These are phyloP conservation scores for Pseudoips prasinana DNA, from an alignment of 2,888 invertebrate genomes.

Conservation along the genomic window DNA sequence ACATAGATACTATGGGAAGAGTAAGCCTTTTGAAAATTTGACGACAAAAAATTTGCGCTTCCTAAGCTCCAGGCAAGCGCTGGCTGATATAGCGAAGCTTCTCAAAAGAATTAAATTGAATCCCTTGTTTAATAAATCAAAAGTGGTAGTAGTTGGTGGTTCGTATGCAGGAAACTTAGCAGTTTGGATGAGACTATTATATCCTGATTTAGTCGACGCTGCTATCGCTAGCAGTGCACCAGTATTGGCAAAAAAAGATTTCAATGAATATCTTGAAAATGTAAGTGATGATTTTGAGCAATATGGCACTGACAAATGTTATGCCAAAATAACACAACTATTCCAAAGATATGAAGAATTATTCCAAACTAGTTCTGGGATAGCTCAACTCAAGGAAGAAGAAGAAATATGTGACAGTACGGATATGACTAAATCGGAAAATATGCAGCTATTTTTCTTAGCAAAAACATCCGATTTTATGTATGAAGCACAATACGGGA, in stretches of 20 bases:
- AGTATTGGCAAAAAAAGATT: slow-evolving; percentile 64
- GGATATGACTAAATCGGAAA: slow-evolving; percentile 52
- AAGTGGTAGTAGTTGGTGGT: slow-evolving; percentile 66
- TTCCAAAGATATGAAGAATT: slow-evolving; percentile 52
- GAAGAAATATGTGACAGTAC: slow-evolving; percentile 58
- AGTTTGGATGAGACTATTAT: slow-evolving; percentile 63
- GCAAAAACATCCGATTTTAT: slow-evolving; percentile 49
- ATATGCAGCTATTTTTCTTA: slow-evolving; percentile 60
- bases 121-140: slow-evolving; percentile 45
- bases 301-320: slow-evolving; percentile 52
- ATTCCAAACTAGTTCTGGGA: slow-evolving; percentile 49
- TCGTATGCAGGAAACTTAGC: slow-evolving; percentile 71
- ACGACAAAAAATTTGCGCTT: slow-evolving; percentile 52
- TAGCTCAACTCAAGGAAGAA: slow-evolving; percentile 50
- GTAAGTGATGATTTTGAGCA: slow-evolving; percentile 61
- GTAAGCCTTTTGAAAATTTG: slow-evolving; percentile 54
- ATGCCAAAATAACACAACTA: slow-evolving; percentile 42
- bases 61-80: slow-evolving; percentile 60
- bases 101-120: slow-evolving; percentile 45
- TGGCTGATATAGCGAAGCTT: slow-evolving; percentile 59
- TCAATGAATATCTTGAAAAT: slow-evolving; percentile 64
- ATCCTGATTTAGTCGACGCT: slow-evolving; percentile 64
- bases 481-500: slow-evolving; percentile 58
- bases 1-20: slow-evolving; percentile 69
- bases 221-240: slow-evolving; percentile 69